Evolutionary conservation across 2,113 vertebrate genomes (phyloP), one percentile per base, ranked within the genome.

Genomic region (Ameiurus melas): DNA sequence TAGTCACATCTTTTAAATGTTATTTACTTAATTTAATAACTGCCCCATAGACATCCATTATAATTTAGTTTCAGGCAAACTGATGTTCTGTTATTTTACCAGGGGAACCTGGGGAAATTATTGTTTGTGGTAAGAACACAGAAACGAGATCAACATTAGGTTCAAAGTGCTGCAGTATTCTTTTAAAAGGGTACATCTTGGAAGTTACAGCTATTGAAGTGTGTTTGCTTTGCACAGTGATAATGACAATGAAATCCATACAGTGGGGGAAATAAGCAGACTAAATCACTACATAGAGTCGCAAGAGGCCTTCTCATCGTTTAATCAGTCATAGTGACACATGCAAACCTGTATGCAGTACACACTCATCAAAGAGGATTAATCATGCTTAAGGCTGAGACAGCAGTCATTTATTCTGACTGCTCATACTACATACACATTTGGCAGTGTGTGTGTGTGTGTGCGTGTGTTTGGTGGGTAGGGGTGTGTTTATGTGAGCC

Each of bases 341-440:
- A 71, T 64, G 66, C 33, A 27, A n/a, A 53, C 51, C 83, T 71
- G 43, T 33, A 47, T 47, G 43, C 14, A 36, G 39, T 53, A 60
- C 30, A 36, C 71, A 78, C 70, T 62, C 68, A 66, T 77, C 68
- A 57, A 68, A 64, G 9, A 53, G 43, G 86, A 78, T 71, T 83
- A 70, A 88, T 78, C 36, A 66, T 78, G 60, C 84, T 78, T 57
- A 16, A 55, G 36, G 20, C 71, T 87, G 75, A 83, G 82, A 81
- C 87, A 86, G 58, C 86, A 82, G 57, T 66, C 64, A 86, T 83
- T 77, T 86, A 80, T 83, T 64, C 81, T 86, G 33, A 53, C 70
- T 80, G 82, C 77, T 85, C 30, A 1, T 47, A 39, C 86, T 64
- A 30, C 57, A 88, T 64, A 53, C 57, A 51, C 80, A 77, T 73